Percentiles rank a stretch among this genome's conserved stretches.
Evolutionary conservation across 2,797 vertebrate species (phyloP).

Genomic region (Prunella strophiata): DNA sequence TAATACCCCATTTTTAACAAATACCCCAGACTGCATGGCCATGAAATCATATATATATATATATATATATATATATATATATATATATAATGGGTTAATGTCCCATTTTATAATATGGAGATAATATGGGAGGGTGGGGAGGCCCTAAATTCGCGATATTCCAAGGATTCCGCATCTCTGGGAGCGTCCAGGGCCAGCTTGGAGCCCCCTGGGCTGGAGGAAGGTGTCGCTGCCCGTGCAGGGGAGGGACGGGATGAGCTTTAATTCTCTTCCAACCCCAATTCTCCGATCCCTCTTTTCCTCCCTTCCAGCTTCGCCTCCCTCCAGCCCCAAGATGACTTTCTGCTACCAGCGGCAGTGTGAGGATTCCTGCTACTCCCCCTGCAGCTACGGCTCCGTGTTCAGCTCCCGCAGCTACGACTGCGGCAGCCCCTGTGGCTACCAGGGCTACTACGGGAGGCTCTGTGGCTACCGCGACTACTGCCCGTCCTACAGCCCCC

Average conservation of each 20-base stretch:
- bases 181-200: neutral
- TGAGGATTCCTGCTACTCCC: neutral
- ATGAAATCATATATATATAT: no score
- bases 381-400: neutral
- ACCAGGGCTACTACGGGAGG: neutral
- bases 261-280: no score
- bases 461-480: neutral
- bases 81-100: no score
- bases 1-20: no score
- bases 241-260: neutral
- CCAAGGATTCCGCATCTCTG: neutral
- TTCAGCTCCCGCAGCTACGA: neutral
- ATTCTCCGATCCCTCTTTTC: neutral
- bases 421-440: neutral
- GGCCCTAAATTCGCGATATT: neutral
- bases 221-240: accelerated
- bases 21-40: no score
- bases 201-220: neutral
- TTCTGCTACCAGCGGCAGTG: conserved; percentile 45
- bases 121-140: neutral
- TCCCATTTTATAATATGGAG: no score
- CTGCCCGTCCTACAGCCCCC: neutral
- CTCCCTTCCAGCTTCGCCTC: neutral
- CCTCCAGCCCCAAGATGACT: neutral
- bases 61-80: no score